Percentiles rank a stretch among this genome's conserved stretches.
Evolutionary conservation across 2,888 invertebrate species (phyloP).

Genomic region (Sturmia bella): DNA sequence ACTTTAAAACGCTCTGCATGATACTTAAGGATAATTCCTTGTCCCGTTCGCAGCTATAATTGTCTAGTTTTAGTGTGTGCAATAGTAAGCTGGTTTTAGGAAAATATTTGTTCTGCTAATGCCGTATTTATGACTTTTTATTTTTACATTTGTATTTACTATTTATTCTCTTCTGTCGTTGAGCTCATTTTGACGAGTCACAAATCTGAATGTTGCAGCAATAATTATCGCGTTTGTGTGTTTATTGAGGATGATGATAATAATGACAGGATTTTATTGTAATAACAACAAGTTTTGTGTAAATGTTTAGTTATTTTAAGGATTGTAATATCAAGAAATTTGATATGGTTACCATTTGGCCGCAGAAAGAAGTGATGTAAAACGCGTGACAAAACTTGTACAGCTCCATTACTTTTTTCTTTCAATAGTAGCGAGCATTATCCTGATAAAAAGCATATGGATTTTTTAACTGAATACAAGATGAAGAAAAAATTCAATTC

Average conservation of each 20-base stretch:
- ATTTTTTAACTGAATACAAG: not conserved
- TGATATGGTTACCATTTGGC: constrained; percentile 41
- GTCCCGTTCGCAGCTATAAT: not conserved
- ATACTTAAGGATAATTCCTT: constrained; percentile 28
- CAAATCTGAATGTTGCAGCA: constrained; percentile 7
- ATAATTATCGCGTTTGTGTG: constrained; percentile 1
- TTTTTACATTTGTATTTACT: constrained; percentile 26
- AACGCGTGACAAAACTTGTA: constrained; percentile 32
- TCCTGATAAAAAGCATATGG: not conserved
- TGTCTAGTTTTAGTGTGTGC: constrained; percentile 40
- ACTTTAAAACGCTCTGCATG: constrained; percentile 19
- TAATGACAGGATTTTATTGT: constrained; percentile 13
- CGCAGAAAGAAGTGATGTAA: constrained; percentile 15
- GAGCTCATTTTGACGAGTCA: constrained; percentile 9
- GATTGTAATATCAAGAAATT: constrained; percentile 29
- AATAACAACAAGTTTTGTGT: constrained; percentile 24
- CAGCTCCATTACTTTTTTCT: not conserved
- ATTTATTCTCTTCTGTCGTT: not conserved
- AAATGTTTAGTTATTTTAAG: constrained; percentile 12
- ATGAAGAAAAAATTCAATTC: too few relatives aligned
- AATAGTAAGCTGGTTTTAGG: constrained; percentile 46
- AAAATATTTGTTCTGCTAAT: constrained; percentile 59
- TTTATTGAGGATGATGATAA: not conserved
- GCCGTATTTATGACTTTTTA: constrained; percentile 53
- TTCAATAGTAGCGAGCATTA: not conserved